Base-by-base conservation (phyloP, 2,797 vertebrate genomes). In the Brachyalestes nurse region DNA sequence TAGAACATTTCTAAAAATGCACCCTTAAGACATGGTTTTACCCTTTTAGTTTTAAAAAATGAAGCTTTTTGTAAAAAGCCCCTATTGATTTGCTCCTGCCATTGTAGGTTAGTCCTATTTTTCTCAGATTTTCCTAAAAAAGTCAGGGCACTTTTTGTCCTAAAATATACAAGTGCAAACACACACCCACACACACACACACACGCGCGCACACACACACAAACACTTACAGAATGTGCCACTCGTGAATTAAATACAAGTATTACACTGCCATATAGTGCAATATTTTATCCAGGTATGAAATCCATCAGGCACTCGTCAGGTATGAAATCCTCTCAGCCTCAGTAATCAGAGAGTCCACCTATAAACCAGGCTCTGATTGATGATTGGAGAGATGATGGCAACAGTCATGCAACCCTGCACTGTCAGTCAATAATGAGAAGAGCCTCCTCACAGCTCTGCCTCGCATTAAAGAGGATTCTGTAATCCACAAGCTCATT, bases 371-470 rank as follows among this genome's bases (percentile, higher is more conserved):
- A 82, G 71, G 45, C 47, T 82, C 72, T 79, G 83, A 82, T 28
- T 82, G 65, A 84, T 79, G 67, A 70, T 72, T 16, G 49, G 16
- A 45, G 16, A 75, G 66, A 72, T 75, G 76, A 84, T 62, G 53
- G 76, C 66, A 51, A 49, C 75, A 75, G 70, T 70, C 79, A 75
- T 42, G 65, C 17, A 64, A 57, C 53, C 40, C 19, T 70, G 19
- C 61, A 72, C 61, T 28, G 51, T 40, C 14, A 71, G 66, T 77
- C 55, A 78, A 82, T 75, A 55, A 75, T 74, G 47, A 72, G 58
- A 28, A 64, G 62, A 75, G 40, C 47, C 23, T 66, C 25, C 62
- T 53, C 64, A 60, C 25, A 72, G 66, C 75, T 17, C 23, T 38
- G 34, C 19, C 65, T 69, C 66, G 40, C 58, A 60, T 6, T 60